Percentiles rank a stretch among this genome's conserved stretches.
Evolutionary conservation across 2,888 invertebrate genomes (phyloP).

Genomic region (Zaprionus lineosus): DNA sequence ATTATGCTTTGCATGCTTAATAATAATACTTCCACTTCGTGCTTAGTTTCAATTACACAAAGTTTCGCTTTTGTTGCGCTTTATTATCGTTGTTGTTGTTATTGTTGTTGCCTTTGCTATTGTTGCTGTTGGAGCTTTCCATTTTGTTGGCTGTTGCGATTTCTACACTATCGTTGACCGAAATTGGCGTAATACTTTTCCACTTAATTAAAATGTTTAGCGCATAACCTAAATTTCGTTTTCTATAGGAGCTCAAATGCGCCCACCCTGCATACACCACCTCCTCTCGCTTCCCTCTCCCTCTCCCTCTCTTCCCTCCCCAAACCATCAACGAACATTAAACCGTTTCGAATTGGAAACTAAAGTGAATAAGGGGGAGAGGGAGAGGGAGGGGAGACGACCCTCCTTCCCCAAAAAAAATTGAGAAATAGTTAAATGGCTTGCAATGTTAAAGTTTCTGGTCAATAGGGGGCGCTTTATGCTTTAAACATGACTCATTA

Average conservation of each 20-base stretch:
- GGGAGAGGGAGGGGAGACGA: no score
- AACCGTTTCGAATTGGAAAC: no score
- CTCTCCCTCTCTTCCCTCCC: no score
- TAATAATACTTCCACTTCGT: slow-evolving; percentile 76
- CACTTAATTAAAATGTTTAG: slow-evolving; percentile 77
- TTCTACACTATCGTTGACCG: slow-evolving; percentile 67
- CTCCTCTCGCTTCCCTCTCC: neutral
- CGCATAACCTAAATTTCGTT: slow-evolving; percentile 76
- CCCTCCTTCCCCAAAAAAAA: no score
- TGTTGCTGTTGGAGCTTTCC: slow-evolving; percentile 62
- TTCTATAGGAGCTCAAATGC: slow-evolving; percentile 26
- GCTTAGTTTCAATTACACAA: slow-evolving; percentile 72
- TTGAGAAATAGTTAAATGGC: neutral
- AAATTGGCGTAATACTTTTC: slow-evolving; percentile 75
- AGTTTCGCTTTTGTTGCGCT: slow-evolving; percentile 71
- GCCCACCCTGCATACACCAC: neutral
- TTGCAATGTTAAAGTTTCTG: slow-evolving; percentile 10
- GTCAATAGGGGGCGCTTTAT: slow-evolving; percentile 32
- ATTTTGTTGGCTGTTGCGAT: slow-evolving; percentile 71
- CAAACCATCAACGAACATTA: no score
- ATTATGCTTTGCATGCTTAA: slow-evolving; percentile 78
- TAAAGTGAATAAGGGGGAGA: no score
- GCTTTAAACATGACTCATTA: slow-evolving; percentile 28
- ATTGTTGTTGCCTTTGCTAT: slow-evolving; percentile 10
- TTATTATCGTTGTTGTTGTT: slow-evolving; percentile 14